These are phyloP conservation scores for Formica selysi DNA, from an alignment of 1,140 invertebrate species.

Conservation along the genomic window DNA sequence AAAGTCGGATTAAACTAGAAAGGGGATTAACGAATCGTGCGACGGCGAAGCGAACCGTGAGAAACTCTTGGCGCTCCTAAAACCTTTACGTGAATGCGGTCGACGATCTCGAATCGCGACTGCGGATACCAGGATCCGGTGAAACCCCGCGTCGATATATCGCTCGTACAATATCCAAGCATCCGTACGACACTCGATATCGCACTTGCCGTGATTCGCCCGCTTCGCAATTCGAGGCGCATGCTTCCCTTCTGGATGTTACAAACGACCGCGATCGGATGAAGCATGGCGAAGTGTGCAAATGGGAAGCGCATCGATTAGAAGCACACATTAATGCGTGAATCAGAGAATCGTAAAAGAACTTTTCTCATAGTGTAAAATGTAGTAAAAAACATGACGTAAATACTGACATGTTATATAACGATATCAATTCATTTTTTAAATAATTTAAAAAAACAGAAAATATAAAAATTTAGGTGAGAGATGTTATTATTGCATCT, in stretches of 20 bases:
- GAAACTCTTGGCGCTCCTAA: constrained; percentile 16
- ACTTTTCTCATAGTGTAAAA: not conserved
- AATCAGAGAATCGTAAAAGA: not conserved
- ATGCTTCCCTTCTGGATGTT: constrained; percentile 10
- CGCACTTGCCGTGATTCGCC: constrained; percentile 78
- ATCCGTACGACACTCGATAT: constrained; percentile 75
- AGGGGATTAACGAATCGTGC: constrained; percentile 6
- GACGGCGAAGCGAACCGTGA: not conserved
- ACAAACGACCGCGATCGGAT: constrained; percentile 11
- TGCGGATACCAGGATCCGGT: constrained; percentile 13
- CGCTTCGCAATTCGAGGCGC: constrained; percentile 67
- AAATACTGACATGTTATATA: not conserved
- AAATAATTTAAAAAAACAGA: not conserved
- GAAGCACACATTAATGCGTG: not conserved
- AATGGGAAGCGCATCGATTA: constrained; percentile 13
- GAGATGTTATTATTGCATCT: not conserved
- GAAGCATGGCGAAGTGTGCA: constrained; percentile 9
- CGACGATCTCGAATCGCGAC: constrained; percentile 30
- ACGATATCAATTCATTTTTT: not conserved
- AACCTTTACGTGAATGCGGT: constrained; percentile 21
- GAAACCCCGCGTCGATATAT: constrained; percentile 33
- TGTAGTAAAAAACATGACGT: constrained; percentile 44
- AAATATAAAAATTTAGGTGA: not conserved
- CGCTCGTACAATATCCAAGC: constrained; percentile 51
- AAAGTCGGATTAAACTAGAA: constrained; percentile 1